phyloP scores from a whole-genome alignment of 2,888 invertebrate genomes.

The Troglohyphantes excavatus region DNA sequence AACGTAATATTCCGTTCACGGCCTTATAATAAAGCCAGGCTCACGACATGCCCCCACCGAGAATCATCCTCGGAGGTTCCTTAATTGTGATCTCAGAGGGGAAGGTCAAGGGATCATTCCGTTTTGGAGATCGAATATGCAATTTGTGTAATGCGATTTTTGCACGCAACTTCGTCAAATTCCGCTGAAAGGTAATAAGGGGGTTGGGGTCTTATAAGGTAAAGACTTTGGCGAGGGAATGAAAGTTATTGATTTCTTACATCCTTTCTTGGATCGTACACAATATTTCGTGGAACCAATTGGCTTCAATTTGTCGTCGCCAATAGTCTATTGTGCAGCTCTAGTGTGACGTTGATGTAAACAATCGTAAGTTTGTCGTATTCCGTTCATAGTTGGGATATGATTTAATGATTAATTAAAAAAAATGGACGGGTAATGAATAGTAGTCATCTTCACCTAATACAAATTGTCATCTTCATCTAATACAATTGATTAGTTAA shows the following conservation, averaged over 20 bases:
- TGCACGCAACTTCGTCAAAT: background rate
- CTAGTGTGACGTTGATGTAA: no score
- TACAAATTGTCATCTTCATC: no score
- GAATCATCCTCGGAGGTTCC: constrained; percentile 13
- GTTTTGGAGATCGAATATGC: constrained; percentile 37
- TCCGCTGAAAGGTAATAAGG: background rate
- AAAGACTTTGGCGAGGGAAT: background rate
- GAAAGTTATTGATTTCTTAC: background rate
- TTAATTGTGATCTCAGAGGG: constrained; percentile 27
- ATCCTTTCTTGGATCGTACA: no score
- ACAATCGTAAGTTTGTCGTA: no score
- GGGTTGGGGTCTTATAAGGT: background rate
- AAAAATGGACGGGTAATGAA: no score
- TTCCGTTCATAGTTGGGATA: no score
- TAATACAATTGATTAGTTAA: no score
- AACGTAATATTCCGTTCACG: constrained; percentile 37
- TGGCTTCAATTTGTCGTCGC: no score
- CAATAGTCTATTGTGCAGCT: no score
- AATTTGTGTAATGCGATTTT: constrained; percentile 51
- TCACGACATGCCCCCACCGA: constrained; percentile 27
- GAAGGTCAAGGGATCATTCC: constrained; percentile 46
- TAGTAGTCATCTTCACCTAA: no score
- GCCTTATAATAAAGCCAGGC: constrained; percentile 16
- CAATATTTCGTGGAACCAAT: no score
- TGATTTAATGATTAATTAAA: no score